Evolutionary conservation across 2,797 vertebrate species (phyloP), one percentile per base, ranked within the genome.

Genomic region (Florisuga fusca): DNA sequence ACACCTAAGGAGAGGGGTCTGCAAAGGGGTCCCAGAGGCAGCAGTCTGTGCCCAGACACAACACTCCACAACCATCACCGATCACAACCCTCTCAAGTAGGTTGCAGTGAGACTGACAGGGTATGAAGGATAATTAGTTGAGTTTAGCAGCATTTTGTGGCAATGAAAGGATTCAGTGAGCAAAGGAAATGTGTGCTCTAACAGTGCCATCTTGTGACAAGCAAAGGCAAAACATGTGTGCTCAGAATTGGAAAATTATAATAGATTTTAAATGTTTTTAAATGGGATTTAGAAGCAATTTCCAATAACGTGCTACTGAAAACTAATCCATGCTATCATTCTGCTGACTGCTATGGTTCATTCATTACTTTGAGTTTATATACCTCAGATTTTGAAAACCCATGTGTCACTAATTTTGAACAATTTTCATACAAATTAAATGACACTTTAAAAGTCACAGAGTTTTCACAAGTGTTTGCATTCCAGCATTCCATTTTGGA

Each of bases 151-250:
- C 0, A 2, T 19, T 67, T 13, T 6, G 50, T 2, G 50, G 67
- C 12, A 45, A 18, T 1, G 31, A n/a, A 57, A 87, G 26, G 48
- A 2, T 11, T 8, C 7, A 2, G 29, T 2, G 55, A 58, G 9
- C 31, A 78, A 64, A 51, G 0, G 46, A 29, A 17, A 50, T 46
- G 58, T 5, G 3, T 81, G 89, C 82, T 93, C 93, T 82, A 75
- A 67, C 38, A 96, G 71, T 94, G 97, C 97, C 97, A 97, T 72
- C 97, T 96, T 72, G 95, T 93, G 97, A 72, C 93, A 43, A 0
- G 4, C 73, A 33, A 15, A 46, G 33, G 81, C 9, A 94, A 55
- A 63, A 46, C 27, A 10, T 26, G 41, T 12, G 45, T 29, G 3
- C 33, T 17, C 61, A 36, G 31, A 43, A 33, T 6, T 5, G 2